phyloP scores from a whole-genome alignment of 2,797 vertebrate genomes.

The Holocentrus rufus region DNA sequence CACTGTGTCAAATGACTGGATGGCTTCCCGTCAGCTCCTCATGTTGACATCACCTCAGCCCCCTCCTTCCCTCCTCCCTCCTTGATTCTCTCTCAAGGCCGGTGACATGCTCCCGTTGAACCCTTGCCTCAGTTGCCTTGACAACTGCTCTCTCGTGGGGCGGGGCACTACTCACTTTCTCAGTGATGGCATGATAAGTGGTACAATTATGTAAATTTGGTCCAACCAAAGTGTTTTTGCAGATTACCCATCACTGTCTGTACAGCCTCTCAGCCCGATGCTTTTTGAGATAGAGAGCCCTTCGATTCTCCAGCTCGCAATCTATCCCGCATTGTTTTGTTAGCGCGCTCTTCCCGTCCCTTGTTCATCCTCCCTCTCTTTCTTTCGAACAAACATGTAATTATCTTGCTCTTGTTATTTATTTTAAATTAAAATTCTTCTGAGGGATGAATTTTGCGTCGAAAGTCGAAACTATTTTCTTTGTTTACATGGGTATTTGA shows the following conservation, averaged over 20 bases:
- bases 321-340: conserved; percentile 21
- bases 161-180: conserved; percentile 68
- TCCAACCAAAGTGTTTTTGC: conserved; percentile 73
- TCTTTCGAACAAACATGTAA: neutral
- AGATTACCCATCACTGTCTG: conserved; percentile 65
- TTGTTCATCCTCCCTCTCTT: conserved; percentile 12
- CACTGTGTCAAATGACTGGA: conserved; percentile 8
- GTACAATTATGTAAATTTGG: conserved; percentile 85
- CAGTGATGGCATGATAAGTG: conserved; percentile 80
- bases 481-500: neutral
- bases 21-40: conserved; percentile 29
- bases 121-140: conserved; percentile 80
- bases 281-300: conserved; percentile 32
- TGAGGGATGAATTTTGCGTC: neutral
- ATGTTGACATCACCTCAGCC: conserved; percentile 28
- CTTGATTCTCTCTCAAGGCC: conserved; percentile 70
- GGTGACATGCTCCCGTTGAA: conserved; percentile 71
- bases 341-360: neutral
- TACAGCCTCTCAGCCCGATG: conserved; percentile 31
- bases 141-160: conserved; percentile 73
- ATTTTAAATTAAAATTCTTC: neutral
- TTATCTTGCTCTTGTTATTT: neutral
- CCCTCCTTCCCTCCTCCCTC: conserved; percentile 15
- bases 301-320: conserved; percentile 26
- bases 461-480: neutral